Conservation (phyloP, 2,113 vertebrate genomes). For the Dipodomys stephensi region DNA sequence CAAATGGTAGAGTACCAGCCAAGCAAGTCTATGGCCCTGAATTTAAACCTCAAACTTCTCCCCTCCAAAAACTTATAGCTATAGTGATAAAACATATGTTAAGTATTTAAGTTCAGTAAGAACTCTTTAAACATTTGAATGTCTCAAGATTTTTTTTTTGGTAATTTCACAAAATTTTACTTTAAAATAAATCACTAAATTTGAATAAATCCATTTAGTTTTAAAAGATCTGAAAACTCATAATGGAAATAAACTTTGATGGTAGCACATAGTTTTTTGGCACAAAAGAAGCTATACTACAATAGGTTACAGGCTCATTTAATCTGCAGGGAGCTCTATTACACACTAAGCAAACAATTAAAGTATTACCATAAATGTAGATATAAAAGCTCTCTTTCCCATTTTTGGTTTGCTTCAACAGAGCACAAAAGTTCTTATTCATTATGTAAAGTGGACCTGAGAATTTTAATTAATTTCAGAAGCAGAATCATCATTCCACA, state of each 20-base stretch:
- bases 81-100: no score
- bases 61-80: no score
- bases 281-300: background rate
- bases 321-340: background rate
- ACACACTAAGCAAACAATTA: background rate
- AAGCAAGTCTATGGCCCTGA: no score
- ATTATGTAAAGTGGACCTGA: conserved; percentile 26
- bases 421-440: conserved; percentile 25
- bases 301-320: background rate
- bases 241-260: conserved; percentile 30
- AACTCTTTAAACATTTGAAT: conserved; percentile 42
- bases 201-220: conserved; percentile 39
- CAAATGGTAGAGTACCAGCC: no score
- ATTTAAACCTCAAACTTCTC: no score
- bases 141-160: background rate
- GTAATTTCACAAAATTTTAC: conserved; percentile 24
- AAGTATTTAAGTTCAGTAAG: conserved; percentile 12
- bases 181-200: background rate
- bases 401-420: conserved; percentile 34
- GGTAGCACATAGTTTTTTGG: background rate
- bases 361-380: background rate
- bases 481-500: conserved; percentile 23
- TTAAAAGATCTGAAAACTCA: conserved; percentile 34
- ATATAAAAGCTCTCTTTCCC: conserved; percentile 26
- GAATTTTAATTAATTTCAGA: conserved; percentile 50